Conservation (phyloP, 2,113 vertebrate species). For the Dolichotis patagonum region DNA sequence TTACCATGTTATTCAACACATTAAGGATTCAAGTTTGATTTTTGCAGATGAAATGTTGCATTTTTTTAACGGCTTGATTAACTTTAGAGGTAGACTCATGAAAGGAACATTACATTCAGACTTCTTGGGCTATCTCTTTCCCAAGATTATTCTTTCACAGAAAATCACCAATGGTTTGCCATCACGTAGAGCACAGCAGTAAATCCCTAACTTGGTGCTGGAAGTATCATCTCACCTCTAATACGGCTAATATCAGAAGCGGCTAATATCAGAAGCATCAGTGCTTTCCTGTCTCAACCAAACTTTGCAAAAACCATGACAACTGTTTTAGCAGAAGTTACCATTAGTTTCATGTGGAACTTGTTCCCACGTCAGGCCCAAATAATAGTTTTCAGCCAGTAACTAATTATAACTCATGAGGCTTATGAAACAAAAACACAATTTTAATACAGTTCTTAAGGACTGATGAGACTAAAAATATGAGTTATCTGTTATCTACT, state of each 20-base stretch:
- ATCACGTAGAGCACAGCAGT: not conserved
- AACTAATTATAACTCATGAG: not conserved
- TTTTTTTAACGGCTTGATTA: constrained; percentile 53
- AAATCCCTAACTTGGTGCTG: not conserved
- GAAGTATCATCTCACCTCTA: constrained; percentile 1
- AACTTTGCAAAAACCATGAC: not conserved
- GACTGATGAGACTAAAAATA: not conserved
- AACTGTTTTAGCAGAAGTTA: constrained; percentile 46
- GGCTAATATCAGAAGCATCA: not conserved
- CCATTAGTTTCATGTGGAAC: not conserved
- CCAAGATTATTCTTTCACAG: not conserved
- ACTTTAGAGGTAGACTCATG: not conserved
- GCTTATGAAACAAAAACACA: not conserved
- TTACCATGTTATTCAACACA: not conserved
- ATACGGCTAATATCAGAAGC: not conserved
- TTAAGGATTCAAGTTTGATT: constrained; percentile 38
- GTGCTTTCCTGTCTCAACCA: not conserved
- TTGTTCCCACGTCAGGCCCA: not conserved
- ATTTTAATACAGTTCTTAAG: not conserved
- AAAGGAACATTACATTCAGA: constrained; percentile 42
- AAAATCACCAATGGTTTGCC: not conserved
- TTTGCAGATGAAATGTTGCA: constrained; percentile 42
- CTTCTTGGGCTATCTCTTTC: constrained; percentile 25
- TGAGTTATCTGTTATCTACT: not conserved
- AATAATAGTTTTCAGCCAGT: not conserved